Percentiles rank a stretch among this genome's conserved stretches.
These are phyloP conservation scores for Drosophila ananassae DNA, from an alignment of 1,140 invertebrate genomes.

Conservation along the genomic window DNA sequence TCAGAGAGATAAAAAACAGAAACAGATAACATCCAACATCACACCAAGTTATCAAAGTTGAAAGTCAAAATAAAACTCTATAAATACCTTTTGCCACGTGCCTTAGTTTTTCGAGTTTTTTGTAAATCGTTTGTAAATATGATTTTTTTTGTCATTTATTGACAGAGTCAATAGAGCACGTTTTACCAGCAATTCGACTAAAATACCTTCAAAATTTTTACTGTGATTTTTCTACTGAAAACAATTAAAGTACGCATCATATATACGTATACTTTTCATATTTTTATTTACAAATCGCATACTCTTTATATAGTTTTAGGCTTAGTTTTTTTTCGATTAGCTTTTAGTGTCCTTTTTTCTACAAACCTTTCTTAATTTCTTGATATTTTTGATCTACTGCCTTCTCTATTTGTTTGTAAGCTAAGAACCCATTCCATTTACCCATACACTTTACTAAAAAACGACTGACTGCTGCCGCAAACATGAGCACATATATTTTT, in stretches of 20 bases:
- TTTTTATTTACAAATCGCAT: constrained; percentile 34
- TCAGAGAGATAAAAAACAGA: neutral
- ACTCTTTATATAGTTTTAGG: constrained; percentile 5
- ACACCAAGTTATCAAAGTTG: neutral
- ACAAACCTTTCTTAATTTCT: constrained; percentile 12
- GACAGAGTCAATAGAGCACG: constrained; percentile 5
- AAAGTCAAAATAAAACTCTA: neutral
- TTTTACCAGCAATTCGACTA: constrained; percentile 23
- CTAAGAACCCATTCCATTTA: constrained; percentile 22
- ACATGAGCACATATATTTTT: constrained; percentile 78
- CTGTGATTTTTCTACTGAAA: constrained; percentile 57
- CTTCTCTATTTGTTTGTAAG: constrained; percentile 27
- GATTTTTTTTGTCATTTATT: constrained; percentile 28
- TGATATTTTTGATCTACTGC: constrained; percentile 12
- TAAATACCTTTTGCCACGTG: constrained; percentile 17
- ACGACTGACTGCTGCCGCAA: constrained; percentile 77
- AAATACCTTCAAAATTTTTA: constrained; percentile 50
- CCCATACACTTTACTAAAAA: constrained; percentile 12
- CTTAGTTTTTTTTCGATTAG: constrained; percentile 19
- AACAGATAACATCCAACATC: constrained; percentile 15
- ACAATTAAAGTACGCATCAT: constrained; percentile 26
- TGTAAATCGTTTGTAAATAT: constrained; percentile 15
- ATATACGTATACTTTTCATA: constrained; percentile 11
- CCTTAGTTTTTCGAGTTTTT: constrained; percentile 16
- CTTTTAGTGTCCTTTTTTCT: constrained; percentile 4